Evolutionary conservation across 2,113 vertebrate genomes (phyloP).

Genomic region (Passer montanus): DNA sequence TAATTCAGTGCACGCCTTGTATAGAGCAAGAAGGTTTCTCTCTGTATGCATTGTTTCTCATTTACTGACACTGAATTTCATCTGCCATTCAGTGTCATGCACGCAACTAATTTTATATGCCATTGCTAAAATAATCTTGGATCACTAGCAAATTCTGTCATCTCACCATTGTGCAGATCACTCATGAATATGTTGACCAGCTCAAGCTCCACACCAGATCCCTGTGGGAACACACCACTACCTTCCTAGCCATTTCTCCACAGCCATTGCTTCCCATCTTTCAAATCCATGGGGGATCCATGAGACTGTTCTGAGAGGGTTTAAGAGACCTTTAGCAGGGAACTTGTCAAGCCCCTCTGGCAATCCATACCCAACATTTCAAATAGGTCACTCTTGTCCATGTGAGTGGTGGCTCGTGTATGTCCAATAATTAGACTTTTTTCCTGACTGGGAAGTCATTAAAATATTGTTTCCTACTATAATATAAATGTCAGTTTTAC

Average conservation of each 20-base stretch:
- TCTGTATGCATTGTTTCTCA: background rate
- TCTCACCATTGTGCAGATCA: background rate
- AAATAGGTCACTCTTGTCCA: background rate
- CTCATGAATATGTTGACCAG: background rate
- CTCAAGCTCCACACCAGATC: background rate
- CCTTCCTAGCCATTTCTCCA: background rate
- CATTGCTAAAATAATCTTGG: background rate
- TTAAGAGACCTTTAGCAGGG: background rate
- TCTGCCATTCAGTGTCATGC: background rate
- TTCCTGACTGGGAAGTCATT: background rate
- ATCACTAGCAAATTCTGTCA: background rate
- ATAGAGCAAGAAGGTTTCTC: background rate
- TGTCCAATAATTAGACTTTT: background rate
- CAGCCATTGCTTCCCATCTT: background rate
- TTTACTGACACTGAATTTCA: background rate
- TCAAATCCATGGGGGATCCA: background rate
- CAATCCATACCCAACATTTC: background rate
- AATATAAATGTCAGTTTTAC: slow-evolving; percentile 31
- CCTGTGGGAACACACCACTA: background rate
- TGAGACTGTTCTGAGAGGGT: background rate
- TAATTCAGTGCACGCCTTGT: background rate
- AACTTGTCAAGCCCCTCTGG: background rate
- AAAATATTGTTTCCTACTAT: background rate
- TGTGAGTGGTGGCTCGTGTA: background rate
- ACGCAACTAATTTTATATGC: background rate